Percentiles rank a stretch among this genome's conserved stretches.
phyloP scores from a whole-genome alignment of 2,888 invertebrate genomes.

The Malthinus flaveolus region DNA sequence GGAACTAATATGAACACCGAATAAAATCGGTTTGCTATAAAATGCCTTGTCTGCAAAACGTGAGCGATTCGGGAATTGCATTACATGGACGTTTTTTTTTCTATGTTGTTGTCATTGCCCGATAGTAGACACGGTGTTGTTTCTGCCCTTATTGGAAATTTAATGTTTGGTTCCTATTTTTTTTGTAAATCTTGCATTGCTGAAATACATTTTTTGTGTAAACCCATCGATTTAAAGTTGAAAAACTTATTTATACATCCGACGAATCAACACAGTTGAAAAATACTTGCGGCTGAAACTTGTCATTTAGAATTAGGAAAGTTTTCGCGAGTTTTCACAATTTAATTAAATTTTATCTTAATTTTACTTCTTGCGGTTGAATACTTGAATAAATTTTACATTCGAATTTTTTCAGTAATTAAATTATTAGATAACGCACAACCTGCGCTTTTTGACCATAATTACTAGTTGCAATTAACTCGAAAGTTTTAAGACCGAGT shows the following conservation, averaged over 20 bases:
- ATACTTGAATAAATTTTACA: slow-evolving; percentile 8
- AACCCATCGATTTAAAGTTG: not conserved
- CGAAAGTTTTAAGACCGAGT: too few species aligned
- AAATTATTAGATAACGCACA: not conserved
- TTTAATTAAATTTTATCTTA: slow-evolving; percentile 24
- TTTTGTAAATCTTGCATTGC: slow-evolving; percentile 7
- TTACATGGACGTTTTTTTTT: slow-evolving; percentile 28
- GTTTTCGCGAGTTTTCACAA: slow-evolving; percentile 9
- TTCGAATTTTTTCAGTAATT: slow-evolving; percentile 1
- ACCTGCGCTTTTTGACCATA: too few species aligned
- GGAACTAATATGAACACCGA: slow-evolving; percentile 30
- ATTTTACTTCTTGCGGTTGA: slow-evolving; percentile 15
- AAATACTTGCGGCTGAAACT: slow-evolving; percentile 1
- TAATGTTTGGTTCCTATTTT: slow-evolving; percentile 32
- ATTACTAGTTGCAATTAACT: too few species aligned
- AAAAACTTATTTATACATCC: slow-evolving; percentile 3
- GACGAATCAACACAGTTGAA: slow-evolving; percentile 10
- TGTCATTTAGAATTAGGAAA: not conserved
- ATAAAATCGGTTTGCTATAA: slow-evolving; percentile 40
- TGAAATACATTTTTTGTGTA: not conserved
- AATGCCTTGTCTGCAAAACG: slow-evolving; percentile 41
- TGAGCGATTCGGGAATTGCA: slow-evolving; percentile 45
- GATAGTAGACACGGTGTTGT: slow-evolving; percentile 30
- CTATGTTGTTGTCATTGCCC: slow-evolving; percentile 28
- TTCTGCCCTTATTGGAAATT: slow-evolving; percentile 34